These are phyloP conservation scores for Hypanus sabinus DNA, from an alignment of 2,113 vertebrate genomes.

Conservation along the genomic window DNA sequence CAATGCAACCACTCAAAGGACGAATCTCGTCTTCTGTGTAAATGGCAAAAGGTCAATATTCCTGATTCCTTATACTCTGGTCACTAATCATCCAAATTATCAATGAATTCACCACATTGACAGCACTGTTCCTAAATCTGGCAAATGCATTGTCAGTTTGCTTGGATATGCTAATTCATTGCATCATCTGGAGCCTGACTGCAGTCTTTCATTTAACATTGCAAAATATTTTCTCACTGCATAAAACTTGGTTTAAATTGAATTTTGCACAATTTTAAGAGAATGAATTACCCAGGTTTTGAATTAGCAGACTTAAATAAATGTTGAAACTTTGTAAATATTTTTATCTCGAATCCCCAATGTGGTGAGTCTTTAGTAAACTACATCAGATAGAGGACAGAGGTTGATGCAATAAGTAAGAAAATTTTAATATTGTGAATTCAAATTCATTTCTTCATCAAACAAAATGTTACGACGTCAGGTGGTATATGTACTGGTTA, in stretches of 20 bases:
- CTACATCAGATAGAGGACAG: background rate
- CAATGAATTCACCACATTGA: background rate
- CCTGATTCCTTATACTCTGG: background rate
- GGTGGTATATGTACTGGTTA: background rate
- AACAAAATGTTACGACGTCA: background rate
- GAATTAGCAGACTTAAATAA: background rate
- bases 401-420: background rate
- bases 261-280: background rate
- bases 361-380: too few species aligned
- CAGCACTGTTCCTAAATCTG: background rate
- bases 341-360: background rate
- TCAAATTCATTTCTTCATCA: background rate
- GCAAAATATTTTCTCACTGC: background rate
- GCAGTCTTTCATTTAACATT: background rate
- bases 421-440: slow-evolving; percentile 5
- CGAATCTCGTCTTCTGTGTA: too few species aligned
- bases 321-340: too few species aligned
- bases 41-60: too few species aligned
- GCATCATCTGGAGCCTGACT: background rate
- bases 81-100: background rate
- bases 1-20: background rate
- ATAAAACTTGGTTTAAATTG: background rate
- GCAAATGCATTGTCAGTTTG: background rate
- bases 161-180: background rate
- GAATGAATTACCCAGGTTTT: background rate